Evolutionary conservation across 1,140 invertebrate genomes (phyloP), one percentile per base, ranked within the genome.

Genomic region (Pseudomyrmex dendroicus): DNA sequence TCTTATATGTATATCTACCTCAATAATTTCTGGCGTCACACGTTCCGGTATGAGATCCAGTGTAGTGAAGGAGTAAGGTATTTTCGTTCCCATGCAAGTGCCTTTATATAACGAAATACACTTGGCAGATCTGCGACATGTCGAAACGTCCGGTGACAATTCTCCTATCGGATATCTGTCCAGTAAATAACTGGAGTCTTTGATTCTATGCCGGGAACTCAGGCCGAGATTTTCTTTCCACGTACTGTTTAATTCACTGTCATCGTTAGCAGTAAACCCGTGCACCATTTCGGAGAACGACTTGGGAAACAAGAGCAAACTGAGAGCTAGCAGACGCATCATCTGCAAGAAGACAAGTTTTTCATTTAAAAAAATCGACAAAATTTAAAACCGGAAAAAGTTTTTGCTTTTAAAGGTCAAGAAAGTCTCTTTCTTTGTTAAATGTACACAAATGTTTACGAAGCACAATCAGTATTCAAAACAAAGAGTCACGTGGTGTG

Each of bases 11-110:
- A 52, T 72, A 87, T 72, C 82, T 92, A 95, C 95, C 90, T 94
- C 92, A 70, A 96, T 96, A 90, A 97, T 95, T 68, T 96, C 95
- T 86, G 97, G 96, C 59, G 93, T 96, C 20, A 94, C 93, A 57
- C 96, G 96, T 86, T 97, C 96, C n/a, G 96, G 94, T 82, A 95
- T 97, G 15, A 98, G 95, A 87, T 96, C 95, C n/a, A 97, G 93
- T 56, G 97, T 97, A 0, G 97, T 98, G 25, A 94, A 95, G 1
- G 95, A 94, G 91, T 98, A 98, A 2, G 97, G 96, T 50, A 98
- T 92, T 91, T 96, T 96, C 4, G 96, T 96, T 25, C 97, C 97
- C 89, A 98, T 95, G 91, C 98, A 98, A 17, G 92, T 94, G 0
- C 93, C 94, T 84, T 95, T 95, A 62, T 95, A 95, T 25, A 97